Conservation (phyloP, 2,113 vertebrate species). For the Phyllopteryx taeniolatus region DNA sequence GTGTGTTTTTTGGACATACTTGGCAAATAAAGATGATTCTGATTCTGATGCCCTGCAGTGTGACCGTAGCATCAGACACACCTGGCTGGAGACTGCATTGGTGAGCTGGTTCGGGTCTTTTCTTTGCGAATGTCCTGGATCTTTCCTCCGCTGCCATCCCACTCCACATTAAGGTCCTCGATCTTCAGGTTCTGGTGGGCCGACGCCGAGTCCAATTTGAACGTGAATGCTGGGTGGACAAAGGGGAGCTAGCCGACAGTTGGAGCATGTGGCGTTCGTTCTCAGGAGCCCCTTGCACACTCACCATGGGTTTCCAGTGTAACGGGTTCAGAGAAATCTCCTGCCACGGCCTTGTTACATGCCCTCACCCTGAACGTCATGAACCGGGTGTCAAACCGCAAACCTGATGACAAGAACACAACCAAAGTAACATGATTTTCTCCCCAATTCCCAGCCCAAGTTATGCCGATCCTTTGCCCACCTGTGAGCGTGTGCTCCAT, state of each 20-base stretch:
- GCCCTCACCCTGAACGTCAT: conserved; percentile 92
- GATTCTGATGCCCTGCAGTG: background rate
- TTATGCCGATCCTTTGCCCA: conserved; percentile 36
- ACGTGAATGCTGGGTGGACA: conserved; percentile 80
- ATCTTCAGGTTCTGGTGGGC: conserved; percentile 94
- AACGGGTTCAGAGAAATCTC: conserved; percentile 90
- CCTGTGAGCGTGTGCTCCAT: conserved; percentile 82
- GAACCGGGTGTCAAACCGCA: conserved; percentile 91
- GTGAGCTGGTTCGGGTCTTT: conserved; percentile 84
- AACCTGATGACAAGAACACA: conserved; percentile 51
- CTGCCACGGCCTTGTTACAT: conserved; percentile 91
- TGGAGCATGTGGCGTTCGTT: background rate
- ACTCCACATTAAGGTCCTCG: conserved; percentile 88
- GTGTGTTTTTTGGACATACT: too few species aligned
- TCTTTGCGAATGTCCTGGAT: conserved; percentile 94
- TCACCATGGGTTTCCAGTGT: conserved; percentile 89
- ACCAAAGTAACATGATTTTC: background rate
- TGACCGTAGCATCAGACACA: conserved; percentile 37
- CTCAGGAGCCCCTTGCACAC: background rate
- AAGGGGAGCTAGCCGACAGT: background rate
- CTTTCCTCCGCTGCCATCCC: conserved; percentile 92
- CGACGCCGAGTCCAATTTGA: conserved; percentile 85
- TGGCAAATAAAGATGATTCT: too few species aligned
- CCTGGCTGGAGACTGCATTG: conserved; percentile 92
- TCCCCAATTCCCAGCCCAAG: background rate